A percentile compares a stretch with the other conserved stretches of the same genome.
Conservation (phyloP, 2,888 invertebrate species). For the Ichneumoninae sp. region DNA sequence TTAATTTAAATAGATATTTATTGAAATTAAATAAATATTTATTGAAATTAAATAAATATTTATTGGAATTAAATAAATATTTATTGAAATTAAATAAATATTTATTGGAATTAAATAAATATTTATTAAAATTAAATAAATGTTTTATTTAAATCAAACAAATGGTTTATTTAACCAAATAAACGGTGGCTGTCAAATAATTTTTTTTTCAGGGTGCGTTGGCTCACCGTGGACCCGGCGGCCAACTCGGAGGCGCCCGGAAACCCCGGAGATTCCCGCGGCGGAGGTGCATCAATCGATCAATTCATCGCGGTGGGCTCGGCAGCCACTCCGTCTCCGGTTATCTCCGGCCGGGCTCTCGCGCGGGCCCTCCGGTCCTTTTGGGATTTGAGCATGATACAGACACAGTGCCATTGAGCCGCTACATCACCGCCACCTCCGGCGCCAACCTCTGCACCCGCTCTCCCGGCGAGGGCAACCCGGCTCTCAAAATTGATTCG, state of each 20-base stretch:
- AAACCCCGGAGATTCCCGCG: slow-evolving; percentile 17
- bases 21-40: too few relatives aligned
- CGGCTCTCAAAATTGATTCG: slow-evolving; percentile 46
- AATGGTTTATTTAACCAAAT: too few relatives aligned
- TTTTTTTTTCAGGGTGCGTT: too few relatives aligned
- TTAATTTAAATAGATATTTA: too few relatives aligned
- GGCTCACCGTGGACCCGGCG: neutral
- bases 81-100: too few relatives aligned
- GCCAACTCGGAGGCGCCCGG: slow-evolving; percentile 1
- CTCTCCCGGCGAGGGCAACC: neutral
- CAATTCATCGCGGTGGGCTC: slow-evolving; percentile 33
- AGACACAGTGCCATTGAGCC: slow-evolving; percentile 30
- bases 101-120: too few relatives aligned
- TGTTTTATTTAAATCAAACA: too few relatives aligned
- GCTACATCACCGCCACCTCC: neutral
- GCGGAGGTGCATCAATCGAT: slow-evolving; percentile 24
- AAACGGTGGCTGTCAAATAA: too few relatives aligned
- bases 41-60: too few relatives aligned
- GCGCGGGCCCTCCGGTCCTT: slow-evolving; percentile 15
- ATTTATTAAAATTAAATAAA: too few relatives aligned
- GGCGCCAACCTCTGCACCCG: neutral
- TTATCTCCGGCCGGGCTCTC: slow-evolving; percentile 4
- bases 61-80: too few relatives aligned
- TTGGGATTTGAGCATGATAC: slow-evolving; percentile 44
- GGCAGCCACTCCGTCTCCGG: slow-evolving; percentile 20